Evolutionary conservation across 2,888 invertebrate genomes (phyloP), one percentile per base, ranked within the genome.

Genomic region (Disparrhopalites patrizii): DNA sequence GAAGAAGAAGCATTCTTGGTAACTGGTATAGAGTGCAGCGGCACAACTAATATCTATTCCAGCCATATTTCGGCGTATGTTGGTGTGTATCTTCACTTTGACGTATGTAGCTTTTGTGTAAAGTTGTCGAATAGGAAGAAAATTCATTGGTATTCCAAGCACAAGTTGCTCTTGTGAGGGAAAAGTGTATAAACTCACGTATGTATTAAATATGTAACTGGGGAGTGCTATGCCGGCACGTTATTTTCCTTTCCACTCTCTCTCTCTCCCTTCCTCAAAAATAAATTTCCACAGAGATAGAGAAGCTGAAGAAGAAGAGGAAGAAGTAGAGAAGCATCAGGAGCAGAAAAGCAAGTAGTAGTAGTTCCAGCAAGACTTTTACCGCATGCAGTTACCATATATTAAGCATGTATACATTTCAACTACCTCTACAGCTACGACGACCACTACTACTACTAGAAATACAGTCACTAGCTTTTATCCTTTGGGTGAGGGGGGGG

Each of bases 121-220:
- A 7, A 28, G 13, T 55, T 54, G 3, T 55, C 1, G 55, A 55
- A 55, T 55, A 23, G 55, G 4, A 47, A 55, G 60, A 36, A 55
- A 64, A 57, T 58, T 67, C 67, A 67, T 65, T 67, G 61, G 56
- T 62, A 67, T 67, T 67, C 66, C 62, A 28, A 30, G 38, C 43
- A 51, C 62, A 57, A 57, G 15, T 8, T 18, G 18, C 36, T 13
- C 31, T 13, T 8, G 23, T 36, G 25, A 1, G 36, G 33, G 36
- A 23, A 36, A n/a, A 55, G 31, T 55, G 23, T 52, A 52, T 25
- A 15, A n/a, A n/a, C n/a, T n/a, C 20, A 23, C 25, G 20, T 23
- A 47, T 13, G 23, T 47, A 47, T 47, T 3, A 47, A 47, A 23
- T 40, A 47, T 47, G 47, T 47, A n/a, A 40, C 40, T 40, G 40